phyloP scores from a whole-genome alignment of 2,797 vertebrate species.

The Chromobotia macracanthus region DNA sequence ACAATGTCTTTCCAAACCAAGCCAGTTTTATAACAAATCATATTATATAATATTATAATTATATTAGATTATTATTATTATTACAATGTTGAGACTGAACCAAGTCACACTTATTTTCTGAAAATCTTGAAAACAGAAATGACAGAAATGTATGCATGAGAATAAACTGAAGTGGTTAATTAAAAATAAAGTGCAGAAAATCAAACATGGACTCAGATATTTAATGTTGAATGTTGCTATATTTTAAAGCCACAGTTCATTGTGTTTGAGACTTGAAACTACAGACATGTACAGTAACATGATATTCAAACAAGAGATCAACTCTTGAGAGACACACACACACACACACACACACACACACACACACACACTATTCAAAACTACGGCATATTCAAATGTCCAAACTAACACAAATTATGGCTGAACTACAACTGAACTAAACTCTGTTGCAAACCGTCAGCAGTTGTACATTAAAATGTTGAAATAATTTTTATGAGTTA shows the following conservation, averaged over 20 bases:
- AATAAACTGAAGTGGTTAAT: neutral
- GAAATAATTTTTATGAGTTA: too few species aligned
- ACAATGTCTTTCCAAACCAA: too few species aligned
- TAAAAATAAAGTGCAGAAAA: neutral
- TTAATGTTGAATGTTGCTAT: slow-evolving; percentile 43
- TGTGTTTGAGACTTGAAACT: slow-evolving; percentile 54
- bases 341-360: neutral
- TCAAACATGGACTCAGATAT: neutral
- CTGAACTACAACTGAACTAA: neutral
- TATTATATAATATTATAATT: too few species aligned
- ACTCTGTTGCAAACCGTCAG: too few species aligned
- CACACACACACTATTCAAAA: too few species aligned
- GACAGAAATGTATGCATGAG: neutral
- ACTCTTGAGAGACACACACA: slow-evolving; percentile 27
- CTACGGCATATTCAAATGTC: neutral
- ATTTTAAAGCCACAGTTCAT: slow-evolving; percentile 49
- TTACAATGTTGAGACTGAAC: too few species aligned
- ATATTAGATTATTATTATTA: too few species aligned
- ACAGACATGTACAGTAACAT: slow-evolving; percentile 32
- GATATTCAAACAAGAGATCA: slow-evolving; percentile 31
- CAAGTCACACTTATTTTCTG: too few species aligned
- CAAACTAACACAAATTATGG: neutral
- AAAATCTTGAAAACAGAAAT: too few species aligned
- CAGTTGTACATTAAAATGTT: neutral
- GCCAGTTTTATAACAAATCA: too few species aligned